Evolutionary conservation across 2,888 invertebrate genomes (phyloP).

Genomic region (Rhagonycha lutea): DNA sequence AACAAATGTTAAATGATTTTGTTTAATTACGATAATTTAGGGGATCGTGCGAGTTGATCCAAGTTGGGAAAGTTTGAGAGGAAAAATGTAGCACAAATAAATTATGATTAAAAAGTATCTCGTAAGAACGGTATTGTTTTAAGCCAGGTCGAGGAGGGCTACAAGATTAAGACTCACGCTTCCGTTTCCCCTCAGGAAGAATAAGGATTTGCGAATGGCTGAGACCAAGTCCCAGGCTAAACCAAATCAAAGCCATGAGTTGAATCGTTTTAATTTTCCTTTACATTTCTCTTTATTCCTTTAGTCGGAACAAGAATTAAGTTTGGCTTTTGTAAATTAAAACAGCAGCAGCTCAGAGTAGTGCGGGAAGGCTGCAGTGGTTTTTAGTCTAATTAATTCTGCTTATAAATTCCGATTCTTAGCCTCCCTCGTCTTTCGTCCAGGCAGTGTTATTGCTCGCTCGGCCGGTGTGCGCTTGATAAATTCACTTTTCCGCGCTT

Average conservation of each 20-base stretch:
- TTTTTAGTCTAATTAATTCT: conserved; percentile 61
- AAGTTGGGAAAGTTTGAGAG: conserved; percentile 2
- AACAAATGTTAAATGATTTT: not conserved
- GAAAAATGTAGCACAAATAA: conserved; percentile 27
- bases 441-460: conserved; percentile 51
- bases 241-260: conserved; percentile 57
- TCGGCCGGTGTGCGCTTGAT: conserved; percentile 56
- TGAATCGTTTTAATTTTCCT: conserved; percentile 61
- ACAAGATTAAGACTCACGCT: conserved; percentile 32
- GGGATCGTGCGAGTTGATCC: not conserved
- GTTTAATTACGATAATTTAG: not conserved
- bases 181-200: conserved; percentile 42
- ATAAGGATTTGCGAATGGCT: conserved; percentile 46
- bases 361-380: conserved; percentile 54
- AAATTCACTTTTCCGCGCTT: conserved; percentile 56
- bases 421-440: conserved; percentile 37
- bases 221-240: conserved; percentile 45
- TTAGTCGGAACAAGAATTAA: conserved; percentile 60
- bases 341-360: conserved; percentile 52
- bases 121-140: conserved; percentile 30
- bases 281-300: conserved; percentile 60
- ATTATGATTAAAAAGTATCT: conserved; percentile 31
- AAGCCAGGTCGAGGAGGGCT: conserved; percentile 32
- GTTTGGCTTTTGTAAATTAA: conserved; percentile 62
- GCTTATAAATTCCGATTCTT: conserved; percentile 60